Evolutionary conservation across 2,888 invertebrate genomes (phyloP).

Genomic region (Bedellia somnulentella): DNA sequence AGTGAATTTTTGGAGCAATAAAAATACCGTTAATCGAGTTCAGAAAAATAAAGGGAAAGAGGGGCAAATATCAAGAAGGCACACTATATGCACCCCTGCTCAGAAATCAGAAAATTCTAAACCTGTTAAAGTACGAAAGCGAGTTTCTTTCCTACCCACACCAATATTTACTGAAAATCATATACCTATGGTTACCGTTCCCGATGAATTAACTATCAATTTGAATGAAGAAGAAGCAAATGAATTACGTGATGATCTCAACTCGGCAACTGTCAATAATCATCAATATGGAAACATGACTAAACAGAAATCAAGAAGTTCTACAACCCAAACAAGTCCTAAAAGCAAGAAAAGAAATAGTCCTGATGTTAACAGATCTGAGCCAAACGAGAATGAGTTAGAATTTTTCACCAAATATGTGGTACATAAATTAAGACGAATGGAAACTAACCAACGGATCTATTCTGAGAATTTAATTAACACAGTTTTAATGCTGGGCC

Average conservation of each 20-base stretch:
- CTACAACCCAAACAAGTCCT: conserved; percentile 16
- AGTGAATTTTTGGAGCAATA: conserved; percentile 52
- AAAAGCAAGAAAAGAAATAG: conserved; percentile 24
- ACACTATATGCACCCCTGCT: conserved; percentile 24
- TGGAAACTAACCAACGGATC: conserved; percentile 53
- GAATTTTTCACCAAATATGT: conserved; percentile 53
- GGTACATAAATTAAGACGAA: conserved; percentile 44
- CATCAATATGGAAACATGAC: conserved; percentile 12
- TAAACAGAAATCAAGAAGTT: conserved; percentile 22
- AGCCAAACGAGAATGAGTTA: conserved; percentile 38
- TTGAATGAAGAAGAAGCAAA: conserved; percentile 50
- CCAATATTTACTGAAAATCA: conserved; percentile 46
- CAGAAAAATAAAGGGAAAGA: conserved; percentile 21
- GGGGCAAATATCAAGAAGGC: conserved; percentile 25
- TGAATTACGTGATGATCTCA: conserved; percentile 37
- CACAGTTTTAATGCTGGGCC: conserved; percentile 49
- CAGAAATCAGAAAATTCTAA: conserved; percentile 21
- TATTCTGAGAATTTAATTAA: conserved; percentile 55
- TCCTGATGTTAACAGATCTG: conserved; percentile 18
- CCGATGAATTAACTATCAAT: conserved; percentile 52
- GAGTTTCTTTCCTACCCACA: conserved; percentile 44
- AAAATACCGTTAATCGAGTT: conserved; percentile 22
- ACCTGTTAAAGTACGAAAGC: conserved; percentile 43
- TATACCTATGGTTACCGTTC: conserved; percentile 51
- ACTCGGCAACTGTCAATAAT: conserved; percentile 28